Evolutionary conservation across 2,797 vertebrate genomes (phyloP), one percentile per base, ranked within the genome.

Genomic region (Pantherophis vulpinus): DNA sequence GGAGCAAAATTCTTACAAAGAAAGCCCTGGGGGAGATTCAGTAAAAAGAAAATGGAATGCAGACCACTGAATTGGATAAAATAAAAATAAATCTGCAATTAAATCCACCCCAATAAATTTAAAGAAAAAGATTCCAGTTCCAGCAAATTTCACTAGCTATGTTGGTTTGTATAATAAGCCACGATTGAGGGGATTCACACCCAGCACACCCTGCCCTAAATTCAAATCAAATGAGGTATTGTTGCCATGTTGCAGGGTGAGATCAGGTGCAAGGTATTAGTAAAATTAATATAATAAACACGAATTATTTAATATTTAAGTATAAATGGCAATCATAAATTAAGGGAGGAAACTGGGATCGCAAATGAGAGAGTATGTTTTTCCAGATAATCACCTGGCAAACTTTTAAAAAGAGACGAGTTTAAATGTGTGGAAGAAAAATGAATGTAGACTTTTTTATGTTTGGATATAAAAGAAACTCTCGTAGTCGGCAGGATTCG

Each of bases 401-500:
- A 79, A 10, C 20, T 42, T 83, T 83, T 23, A 25, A 47, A 47
- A 25, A 32, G 37, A 47, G 3, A 5, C 9, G 32, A 42, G 18
- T 79, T 11, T 37, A 20, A 9, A 37, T 7, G 8, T 42, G 70
- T 37, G 16, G 8, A 23, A 42, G 20, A 23, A 79, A 25, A 25
- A 20, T 2, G 9, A 11, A 83, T 0, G 37, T 10, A 42, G 66
- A 1, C 3, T 10, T 79, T 10, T 79, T 37, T 20, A 79, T 42
- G 4, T 20, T 74, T 79, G 4, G n/a, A 6, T 66, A 32, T 18
- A 70, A 70, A 74, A 74, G 0, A 37, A 29, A 0, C 9, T 70
- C 11, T 3, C 98, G 97, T 98, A 98, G 97, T 98, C 97, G 97
- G 96, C 97, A 98, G 98, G 98, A 98, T 98, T 98, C 97, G 97